Base-by-base conservation (phyloP, 2,797 vertebrate genomes). In the Liasis olivaceus region DNA sequence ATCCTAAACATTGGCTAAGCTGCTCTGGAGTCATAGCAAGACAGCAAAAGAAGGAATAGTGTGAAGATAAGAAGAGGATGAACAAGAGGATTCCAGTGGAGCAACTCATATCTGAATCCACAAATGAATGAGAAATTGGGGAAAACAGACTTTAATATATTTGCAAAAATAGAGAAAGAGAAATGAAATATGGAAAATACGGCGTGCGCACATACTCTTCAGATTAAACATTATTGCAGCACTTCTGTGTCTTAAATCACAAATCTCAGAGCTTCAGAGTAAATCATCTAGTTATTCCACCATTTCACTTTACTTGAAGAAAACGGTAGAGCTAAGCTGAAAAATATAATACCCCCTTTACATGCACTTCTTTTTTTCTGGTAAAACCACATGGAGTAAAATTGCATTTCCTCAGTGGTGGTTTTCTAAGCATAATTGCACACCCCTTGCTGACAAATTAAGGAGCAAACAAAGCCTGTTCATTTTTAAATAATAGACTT, bases 381-480 rank as follows among this genome's bases (percentile, higher is more conserved):
- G 51, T 72, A 94, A 94, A 97, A 96, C 90, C 96, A 94, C 9
- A 90, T 9, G 22, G 94, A 96, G 84, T 60, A 93, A 96, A 87
- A 90, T 93, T 94, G 31, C 26, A 95, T 93, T 90, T 95, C 96
- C 93, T 95, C 84, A 93, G 89, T 93, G 94, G 94, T 96, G 95
- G 91, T 91, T 96, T 97, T 95, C 93, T 93, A 94, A 96, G 64
- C 77, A 31, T 90, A 94, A 94, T 93, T 95, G 51, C 94, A 95
- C 56, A 94, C 9, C 58, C 96, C 89, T 58, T 92, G 69, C 95
- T 95, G 94, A 96, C 87, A 97, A 97, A 97, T 95, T 95, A 97
- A 96, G 89, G 95, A 90, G 89, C 60, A 96, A 97, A 93, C 58
- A 97, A 88, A 96, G 88, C 56, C 87, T 92, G 92, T 96, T 94